Conservation (phyloP, 2,888 invertebrate genomes). For the Protophormia terraenovae region DNA sequence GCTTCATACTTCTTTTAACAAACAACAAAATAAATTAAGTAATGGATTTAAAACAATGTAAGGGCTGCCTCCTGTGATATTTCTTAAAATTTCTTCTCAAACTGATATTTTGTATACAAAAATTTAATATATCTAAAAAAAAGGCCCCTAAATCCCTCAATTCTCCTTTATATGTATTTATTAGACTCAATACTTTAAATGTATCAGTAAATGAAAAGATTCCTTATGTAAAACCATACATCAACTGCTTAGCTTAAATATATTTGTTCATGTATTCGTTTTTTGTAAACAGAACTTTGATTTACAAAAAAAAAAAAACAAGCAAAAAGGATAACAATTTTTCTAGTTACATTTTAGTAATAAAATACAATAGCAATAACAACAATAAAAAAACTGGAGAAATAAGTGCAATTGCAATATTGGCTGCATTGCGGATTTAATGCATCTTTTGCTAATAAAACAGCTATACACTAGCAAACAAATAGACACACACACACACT, state of each 20-base stretch:
- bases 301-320: slow-evolving; percentile 23
- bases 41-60: too few species aligned
- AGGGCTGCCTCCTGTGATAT: too few species aligned
- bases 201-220: background rate
- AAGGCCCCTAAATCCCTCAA: background rate
- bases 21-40: too few species aligned
- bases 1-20: too few species aligned
- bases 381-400: slow-evolving; percentile 17
- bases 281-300: slow-evolving; percentile 45
- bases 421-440: slow-evolving; percentile 68
- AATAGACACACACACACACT: too few species aligned
- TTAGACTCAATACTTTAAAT: background rate
- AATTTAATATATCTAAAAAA: too few species aligned
- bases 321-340: slow-evolving; percentile 13
- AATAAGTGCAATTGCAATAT: slow-evolving; percentile 68
- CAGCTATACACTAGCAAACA: too few species aligned
- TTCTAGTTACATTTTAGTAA: slow-evolving; percentile 38
- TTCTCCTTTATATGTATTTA: background rate
- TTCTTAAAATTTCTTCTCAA: too few species aligned
- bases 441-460: slow-evolving; percentile 63
- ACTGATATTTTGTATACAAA: too few species aligned
- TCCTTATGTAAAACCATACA: background rate
- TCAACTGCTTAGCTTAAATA: slow-evolving; percentile 2
- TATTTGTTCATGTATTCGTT: background rate
- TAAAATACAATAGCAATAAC: slow-evolving; percentile 27